Evolutionary conservation across 2,888 invertebrate genomes (phyloP), one percentile per base, ranked within the genome.

Genomic region (Dilophus febrilis): DNA sequence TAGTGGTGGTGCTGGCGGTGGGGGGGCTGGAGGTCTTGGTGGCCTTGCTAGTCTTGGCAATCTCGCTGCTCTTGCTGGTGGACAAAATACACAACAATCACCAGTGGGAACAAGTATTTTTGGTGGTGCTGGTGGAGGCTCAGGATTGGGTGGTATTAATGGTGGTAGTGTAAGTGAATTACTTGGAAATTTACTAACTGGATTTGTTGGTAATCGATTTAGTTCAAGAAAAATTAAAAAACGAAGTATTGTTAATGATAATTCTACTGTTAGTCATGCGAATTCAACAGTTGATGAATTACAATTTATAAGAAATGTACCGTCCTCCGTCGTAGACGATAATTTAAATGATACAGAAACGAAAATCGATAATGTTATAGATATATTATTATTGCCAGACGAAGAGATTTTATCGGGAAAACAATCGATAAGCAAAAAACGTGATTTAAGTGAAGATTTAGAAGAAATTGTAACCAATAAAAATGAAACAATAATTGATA

Each of bases 111-210:
- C n/a, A n/a, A n/a, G n/a, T n/a, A n/a, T n/a, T n/a, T n/a, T n/a
- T n/a, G 10, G 8, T 2, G 35, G 40, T 17, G 42, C 27, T 13
- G 30, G 27, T 5, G 32, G 32, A 17, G 19, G 10, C 12, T n/a
- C 10, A 14, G 11, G 6, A 11, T 14, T 16, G 2, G 14, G n/a
- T 22, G 10, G 13, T 3, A 18, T 12, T 16, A 13, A 10, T 11
- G 11, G 14, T 13, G 12, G 27, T 14, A 8, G 26, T 12, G 17
- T 29, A 13, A 31, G 35, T 6, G 34, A 43, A 14, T 29, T 43
- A 22, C 44, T 49, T n/a, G 42, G 44, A 4, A 49, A 47, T 45
- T 34, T 49, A 30, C 33, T 49, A 11, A 43, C 44, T 13, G 47
- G 46, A 11, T 36, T 48, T 10, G 39, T 48, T 12, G 44, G 43